Evolutionary conservation across 2,797 vertebrate species (phyloP).

Genomic region (Ambastaia sidthimunki): DNA sequence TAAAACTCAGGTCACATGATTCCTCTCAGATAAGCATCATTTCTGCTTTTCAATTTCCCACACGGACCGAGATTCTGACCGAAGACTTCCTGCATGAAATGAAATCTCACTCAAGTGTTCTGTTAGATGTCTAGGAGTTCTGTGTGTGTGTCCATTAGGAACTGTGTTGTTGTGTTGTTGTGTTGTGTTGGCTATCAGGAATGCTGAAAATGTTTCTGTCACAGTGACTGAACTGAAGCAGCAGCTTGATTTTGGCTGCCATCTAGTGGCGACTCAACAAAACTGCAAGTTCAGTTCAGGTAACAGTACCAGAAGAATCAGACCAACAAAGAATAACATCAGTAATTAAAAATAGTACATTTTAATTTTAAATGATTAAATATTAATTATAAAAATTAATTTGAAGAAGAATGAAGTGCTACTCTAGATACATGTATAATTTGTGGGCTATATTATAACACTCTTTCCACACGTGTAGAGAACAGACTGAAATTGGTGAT

Average conservation of each 20-base stretch:
- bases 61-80: neutral
- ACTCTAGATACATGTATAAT: no score
- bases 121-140: neutral
- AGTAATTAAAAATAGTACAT: no score
- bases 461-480: no score
- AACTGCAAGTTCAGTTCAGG: neutral
- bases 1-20: neutral
- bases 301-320: neutral
- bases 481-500: no score
- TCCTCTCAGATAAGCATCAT: neutral
- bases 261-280: conserved; percentile 46
- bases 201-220: neutral
- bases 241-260: no score
- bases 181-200: neutral
- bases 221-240: neutral
- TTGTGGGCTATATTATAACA: no score
- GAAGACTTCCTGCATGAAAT: neutral
- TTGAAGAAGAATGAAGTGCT: no score
- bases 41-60: neutral
- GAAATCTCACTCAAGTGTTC: neutral
- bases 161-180: no score
- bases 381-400: no score
- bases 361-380: no score
- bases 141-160: neutral
- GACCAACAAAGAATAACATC: no score